These are phyloP conservation scores for Geodia barretti DNA, from an alignment of 37 sponge, comb jelly and placozoan genomes.

Conservation along the genomic window DNA sequence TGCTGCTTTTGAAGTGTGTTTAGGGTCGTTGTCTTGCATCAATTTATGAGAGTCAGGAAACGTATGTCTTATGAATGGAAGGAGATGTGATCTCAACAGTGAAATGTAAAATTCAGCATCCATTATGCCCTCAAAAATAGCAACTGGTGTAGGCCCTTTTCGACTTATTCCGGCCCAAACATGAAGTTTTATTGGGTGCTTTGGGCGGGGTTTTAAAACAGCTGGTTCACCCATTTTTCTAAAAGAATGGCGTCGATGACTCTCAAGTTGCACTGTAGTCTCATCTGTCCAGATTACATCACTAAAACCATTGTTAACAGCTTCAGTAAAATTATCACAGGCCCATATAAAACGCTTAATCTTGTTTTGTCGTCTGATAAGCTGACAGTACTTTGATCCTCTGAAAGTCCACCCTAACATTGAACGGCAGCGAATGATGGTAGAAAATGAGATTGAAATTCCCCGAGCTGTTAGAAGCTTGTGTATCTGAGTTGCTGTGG, in stretches of 20 bases:
- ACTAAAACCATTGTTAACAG: slow-evolving; percentile 11
- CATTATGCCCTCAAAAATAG: slow-evolving; percentile 47
- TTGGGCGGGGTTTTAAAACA: slow-evolving; percentile 25
- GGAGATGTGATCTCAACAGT: slow-evolving; percentile 1
- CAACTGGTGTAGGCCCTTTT: slow-evolving; percentile 18
- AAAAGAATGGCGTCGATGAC: slow-evolving; percentile 26
- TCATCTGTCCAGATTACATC: slow-evolving; percentile 47
- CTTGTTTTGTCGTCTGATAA: slow-evolving; percentile 22
- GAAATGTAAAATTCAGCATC: slow-evolving; percentile 26
- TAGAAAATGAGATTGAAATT: slow-evolving; percentile 1
- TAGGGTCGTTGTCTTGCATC: slow-evolving; percentile 40
- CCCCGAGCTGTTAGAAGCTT: background rate
- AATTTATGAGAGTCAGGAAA: slow-evolving; percentile 19
- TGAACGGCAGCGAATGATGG: background rate
- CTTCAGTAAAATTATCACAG: background rate
- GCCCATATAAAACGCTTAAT: slow-evolving; percentile 30
- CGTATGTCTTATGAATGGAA: slow-evolving; percentile 20
- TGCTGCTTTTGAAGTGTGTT: slow-evolving; percentile 9
- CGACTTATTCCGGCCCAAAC: slow-evolving; percentile 51
- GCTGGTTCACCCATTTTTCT: slow-evolving; percentile 39
- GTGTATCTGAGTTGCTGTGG: slow-evolving; percentile 33
- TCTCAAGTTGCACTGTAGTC: slow-evolving; percentile 30
- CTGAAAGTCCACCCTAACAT: slow-evolving; percentile 37
- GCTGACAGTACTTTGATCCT: slow-evolving; percentile 36
- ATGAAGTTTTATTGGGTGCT: slow-evolving; percentile 55